Percentiles rank a stretch among this genome's conserved stretches.
Evolutionary conservation across 2,888 invertebrate species (phyloP).

Genomic region (Horisme vitalbata): DNA sequence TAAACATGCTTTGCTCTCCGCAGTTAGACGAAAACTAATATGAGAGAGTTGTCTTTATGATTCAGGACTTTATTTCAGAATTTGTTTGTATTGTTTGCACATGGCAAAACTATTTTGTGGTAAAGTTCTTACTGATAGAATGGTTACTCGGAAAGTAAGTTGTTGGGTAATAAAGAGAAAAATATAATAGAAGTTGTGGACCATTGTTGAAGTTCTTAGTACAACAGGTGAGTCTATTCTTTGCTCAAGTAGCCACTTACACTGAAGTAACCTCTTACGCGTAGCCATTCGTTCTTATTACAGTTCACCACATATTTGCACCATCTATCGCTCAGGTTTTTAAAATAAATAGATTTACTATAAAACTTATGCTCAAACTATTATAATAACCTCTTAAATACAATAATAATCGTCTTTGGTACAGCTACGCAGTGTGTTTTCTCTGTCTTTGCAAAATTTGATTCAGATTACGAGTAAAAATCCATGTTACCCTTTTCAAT

Average conservation of each 20-base stretch:
- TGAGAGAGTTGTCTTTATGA: slow-evolving; percentile 9
- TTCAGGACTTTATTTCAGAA: slow-evolving; percentile 7
- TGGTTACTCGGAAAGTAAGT: slow-evolving; percentile 3
- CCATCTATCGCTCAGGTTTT: slow-evolving; percentile 18
- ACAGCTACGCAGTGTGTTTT: no score
- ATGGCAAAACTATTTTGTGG: not conserved
- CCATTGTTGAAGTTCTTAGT: slow-evolving; percentile 33
- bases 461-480: no score
- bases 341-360: no score
- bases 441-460: no score
- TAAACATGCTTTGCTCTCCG: slow-evolving; percentile 6
- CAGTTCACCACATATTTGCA: slow-evolving; percentile 27
- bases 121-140: not conserved
- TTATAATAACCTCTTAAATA: no score
- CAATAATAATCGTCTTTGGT: no score
- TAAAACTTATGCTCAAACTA: no score
- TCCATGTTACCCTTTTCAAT: no score
- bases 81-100: slow-evolving; percentile 6
- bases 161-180: slow-evolving; percentile 14
- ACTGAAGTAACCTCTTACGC: slow-evolving; percentile 40
- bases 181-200: slow-evolving; percentile 33
- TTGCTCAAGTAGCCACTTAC: slow-evolving; percentile 37
- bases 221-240: slow-evolving; percentile 44
- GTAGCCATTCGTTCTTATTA: slow-evolving; percentile 44
- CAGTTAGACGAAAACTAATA: slow-evolving; percentile 5